These are phyloP conservation scores for Melangyna quadrimaculata DNA, from an alignment of 2,888 invertebrate genomes.

Conservation along the genomic window DNA sequence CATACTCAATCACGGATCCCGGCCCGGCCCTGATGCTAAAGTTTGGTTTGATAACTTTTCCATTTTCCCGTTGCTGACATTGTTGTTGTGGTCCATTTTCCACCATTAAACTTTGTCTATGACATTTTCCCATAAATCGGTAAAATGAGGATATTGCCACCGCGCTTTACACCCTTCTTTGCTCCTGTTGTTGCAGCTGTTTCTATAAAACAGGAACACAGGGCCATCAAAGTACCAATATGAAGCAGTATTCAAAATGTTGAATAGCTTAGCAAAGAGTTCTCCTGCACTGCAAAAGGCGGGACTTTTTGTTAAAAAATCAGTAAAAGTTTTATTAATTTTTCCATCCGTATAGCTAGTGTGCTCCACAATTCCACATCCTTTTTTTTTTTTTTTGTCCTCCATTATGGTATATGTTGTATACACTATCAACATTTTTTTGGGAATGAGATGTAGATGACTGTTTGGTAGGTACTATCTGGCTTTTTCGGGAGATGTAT, in stretches of 20 bases:
- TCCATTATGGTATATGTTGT: not conserved
- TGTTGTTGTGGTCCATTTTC: conserved; percentile 57
- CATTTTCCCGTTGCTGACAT: conserved; percentile 14
- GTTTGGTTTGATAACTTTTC: conserved; percentile 64
- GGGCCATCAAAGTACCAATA: conserved; percentile 45
- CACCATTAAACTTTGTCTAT: conserved; percentile 70
- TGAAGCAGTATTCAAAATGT: not conserved
- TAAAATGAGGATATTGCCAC: conserved; percentile 67
- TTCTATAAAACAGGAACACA: conserved; percentile 13
- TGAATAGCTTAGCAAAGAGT: conserved; percentile 5
- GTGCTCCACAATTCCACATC: not conserved
- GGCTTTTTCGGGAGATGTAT: conserved; percentile 42
- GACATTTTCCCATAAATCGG: conserved; percentile 70
- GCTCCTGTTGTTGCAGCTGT: not conserved
- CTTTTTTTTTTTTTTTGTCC: not conserved
- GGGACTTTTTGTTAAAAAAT: conserved; percentile 43
- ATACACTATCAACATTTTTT: not conserved
- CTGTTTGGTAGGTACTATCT: not conserved
- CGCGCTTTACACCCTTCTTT: no score
- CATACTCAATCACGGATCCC: conserved; percentile 66
- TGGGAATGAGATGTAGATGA: not conserved
- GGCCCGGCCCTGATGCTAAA: conserved; percentile 12
- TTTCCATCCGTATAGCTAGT: conserved; percentile 22
- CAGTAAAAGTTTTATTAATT: conserved; percentile 70
- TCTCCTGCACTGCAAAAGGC: not conserved